These are phyloP conservation scores for Anisognathus igniventris DNA, from an alignment of 2,797 vertebrate genomes.

Conservation along the genomic window DNA sequence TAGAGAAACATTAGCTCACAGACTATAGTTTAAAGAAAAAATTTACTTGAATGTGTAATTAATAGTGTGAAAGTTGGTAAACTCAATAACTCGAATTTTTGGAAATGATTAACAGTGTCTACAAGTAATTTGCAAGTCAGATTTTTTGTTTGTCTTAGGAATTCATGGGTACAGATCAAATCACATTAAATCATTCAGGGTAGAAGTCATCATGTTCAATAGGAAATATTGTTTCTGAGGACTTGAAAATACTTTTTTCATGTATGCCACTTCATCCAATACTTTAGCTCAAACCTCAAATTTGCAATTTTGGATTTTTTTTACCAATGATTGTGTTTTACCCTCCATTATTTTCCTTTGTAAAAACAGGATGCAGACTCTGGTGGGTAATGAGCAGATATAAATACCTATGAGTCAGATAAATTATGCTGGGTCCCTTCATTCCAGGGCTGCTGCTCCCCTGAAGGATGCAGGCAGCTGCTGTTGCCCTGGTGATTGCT, in stretches of 20 bases:
- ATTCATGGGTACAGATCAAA: not conserved
- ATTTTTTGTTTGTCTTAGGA: not conserved
- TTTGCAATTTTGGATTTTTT: not conserved
- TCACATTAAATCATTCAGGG: not conserved
- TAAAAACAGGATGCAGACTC: not conserved
- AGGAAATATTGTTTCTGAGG: not conserved
- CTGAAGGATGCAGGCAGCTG: not conserved
- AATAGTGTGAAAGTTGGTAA: not conserved
- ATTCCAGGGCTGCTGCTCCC: not conserved
- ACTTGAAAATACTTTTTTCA: not conserved
- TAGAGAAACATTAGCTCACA: not conserved
- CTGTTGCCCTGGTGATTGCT: slow-evolving; percentile 42
- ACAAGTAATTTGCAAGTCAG: not conserved
- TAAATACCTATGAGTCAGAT: slow-evolving; percentile 41
- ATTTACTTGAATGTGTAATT: not conserved
- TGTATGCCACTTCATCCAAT: not conserved
- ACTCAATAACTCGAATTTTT: not conserved
- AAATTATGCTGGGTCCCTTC: slow-evolving; percentile 20
- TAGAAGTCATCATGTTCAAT: not conserved
- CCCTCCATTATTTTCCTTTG: not conserved
- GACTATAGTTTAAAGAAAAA: not conserved
- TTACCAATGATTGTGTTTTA: not conserved
- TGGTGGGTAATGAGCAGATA: not conserved
- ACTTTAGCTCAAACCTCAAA: not conserved
- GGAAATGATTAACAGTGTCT: not conserved